phyloP scores from a whole-genome alignment of 2,113 vertebrate genomes.

The Chamaea fasciata region DNA sequence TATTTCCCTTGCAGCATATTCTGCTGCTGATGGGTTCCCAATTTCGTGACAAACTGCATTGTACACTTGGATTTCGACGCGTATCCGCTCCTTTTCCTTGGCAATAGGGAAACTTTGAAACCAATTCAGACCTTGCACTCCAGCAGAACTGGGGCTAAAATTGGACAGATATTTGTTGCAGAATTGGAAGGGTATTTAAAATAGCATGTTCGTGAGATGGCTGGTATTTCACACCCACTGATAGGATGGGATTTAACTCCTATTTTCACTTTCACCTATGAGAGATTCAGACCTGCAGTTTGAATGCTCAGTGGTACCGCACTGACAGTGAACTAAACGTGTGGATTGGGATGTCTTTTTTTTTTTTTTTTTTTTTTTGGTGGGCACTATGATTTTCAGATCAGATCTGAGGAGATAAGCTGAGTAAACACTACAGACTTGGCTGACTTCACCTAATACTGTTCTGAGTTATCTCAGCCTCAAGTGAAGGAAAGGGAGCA shows the following conservation, averaged over 20 bases:
- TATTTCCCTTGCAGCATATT: constrained; percentile 45
- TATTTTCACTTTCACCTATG: background rate
- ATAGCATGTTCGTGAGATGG: background rate
- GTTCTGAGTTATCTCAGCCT: background rate
- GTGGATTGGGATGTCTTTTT: background rate
- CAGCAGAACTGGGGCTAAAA: constrained; percentile 11
- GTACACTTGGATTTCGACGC: background rate
- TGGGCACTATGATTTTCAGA: background rate
- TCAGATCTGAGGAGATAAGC: background rate
- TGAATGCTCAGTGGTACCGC: background rate
- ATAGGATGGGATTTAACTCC: background rate
- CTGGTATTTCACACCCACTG: constrained; percentile 27
- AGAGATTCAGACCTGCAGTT: background rate
- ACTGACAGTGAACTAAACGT: background rate
- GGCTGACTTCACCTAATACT: background rate
- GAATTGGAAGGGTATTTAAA: constrained; percentile 11
- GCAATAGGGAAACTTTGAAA: constrained; percentile 32
- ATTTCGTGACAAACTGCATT: constrained; percentile 21
- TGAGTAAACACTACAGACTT: background rate
- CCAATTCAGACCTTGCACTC: background rate
- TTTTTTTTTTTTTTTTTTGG: background rate
- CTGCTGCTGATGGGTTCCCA: constrained; percentile 40
- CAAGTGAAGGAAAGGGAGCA: background rate
- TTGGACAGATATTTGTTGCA: background rate
- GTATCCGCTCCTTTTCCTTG: background rate